Evolutionary conservation across 2,797 vertebrate genomes (phyloP), one percentile per base, ranked within the genome.

Genomic region (Huso huso): DNA sequence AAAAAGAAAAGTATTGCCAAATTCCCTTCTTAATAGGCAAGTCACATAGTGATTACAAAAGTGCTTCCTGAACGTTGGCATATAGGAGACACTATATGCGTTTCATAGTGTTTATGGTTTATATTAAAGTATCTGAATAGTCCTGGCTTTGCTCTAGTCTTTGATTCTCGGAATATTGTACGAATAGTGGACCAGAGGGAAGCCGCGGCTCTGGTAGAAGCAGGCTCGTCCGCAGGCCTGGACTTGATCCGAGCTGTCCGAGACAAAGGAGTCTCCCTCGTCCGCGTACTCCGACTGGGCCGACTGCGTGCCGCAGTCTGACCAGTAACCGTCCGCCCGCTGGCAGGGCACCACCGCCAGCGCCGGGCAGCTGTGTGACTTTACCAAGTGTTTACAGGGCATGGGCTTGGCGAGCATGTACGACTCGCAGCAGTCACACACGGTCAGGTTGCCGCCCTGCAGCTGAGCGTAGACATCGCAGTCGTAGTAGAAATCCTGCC

Each of bases 191-290:
- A 97, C 95, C 74, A 97, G 83, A 49, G 95, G 96, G 66, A 98
- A 93, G 2, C 93, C 95, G 53, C 93, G 84, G 81, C 91, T 95
- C 84, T 98, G 96, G 79, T 95, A 97, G 88, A 98, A 99, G 73
- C 94, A 98, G 0, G 95, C 95, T 1, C 94, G 89, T 63, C 96
- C 93, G 0, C 96, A 98, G 62, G 94, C 95, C 86, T 98, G 96
- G 49, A 97, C 91, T 84, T 98, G 95, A 79, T 98, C 95, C 0
- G 96, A 99, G 77, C 94, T 97, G 89, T 98, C 96, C 0, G 95
- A 99, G 69, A 99, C 93, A 7, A 98, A 96, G 2, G 95, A 99
- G 77, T 97, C 96, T 0, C 93, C 96, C 81, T 98, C 96, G 0
- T 98, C 96, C 0, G 92, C 93, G 0, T 93, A 98, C 79, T 98